phyloP scores from a whole-genome alignment of 1,140 invertebrate genomes.

The Eumaeus atala region DNA sequence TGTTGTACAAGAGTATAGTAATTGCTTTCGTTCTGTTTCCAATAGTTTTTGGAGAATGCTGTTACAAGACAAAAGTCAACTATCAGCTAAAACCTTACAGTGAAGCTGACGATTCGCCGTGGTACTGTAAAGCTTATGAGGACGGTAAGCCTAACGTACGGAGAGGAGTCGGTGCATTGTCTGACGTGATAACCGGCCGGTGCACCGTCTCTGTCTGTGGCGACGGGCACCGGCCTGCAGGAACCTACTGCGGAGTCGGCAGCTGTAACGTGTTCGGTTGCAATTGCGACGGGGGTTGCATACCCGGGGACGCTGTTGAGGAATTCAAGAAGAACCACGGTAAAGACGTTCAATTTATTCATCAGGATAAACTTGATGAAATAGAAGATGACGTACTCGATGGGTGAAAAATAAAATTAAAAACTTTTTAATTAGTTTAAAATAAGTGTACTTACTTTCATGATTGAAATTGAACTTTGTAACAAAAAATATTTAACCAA shows the following conservation, averaged over 20 bases:
- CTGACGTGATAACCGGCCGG: background rate
- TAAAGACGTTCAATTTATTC: background rate
- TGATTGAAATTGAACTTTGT: too few species aligned
- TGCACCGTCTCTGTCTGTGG: background rate
- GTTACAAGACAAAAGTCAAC: slow-evolving; percentile 4
- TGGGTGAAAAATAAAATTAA: background rate
- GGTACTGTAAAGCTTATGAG: background rate
- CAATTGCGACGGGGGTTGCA: background rate
- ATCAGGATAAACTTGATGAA: slow-evolving; percentile 3
- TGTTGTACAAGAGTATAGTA: background rate
- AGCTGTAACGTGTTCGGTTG: background rate
- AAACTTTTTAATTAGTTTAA: too few species aligned
- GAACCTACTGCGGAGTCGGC: background rate
- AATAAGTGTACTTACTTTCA: too few species aligned
- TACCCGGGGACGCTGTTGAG: background rate
- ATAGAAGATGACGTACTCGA: background rate
- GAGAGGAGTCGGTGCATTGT: background rate
- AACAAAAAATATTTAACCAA: too few species aligned
- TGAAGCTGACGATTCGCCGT: background rate
- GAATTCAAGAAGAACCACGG: background rate
- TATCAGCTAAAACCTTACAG: background rate
- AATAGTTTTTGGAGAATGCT: background rate
- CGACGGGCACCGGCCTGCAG: background rate
- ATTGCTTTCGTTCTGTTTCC: background rate
- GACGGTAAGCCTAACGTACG: background rate